These are phyloP conservation scores for Brachyalestes nurse DNA, from an alignment of 2,797 vertebrate species.

Conservation along the genomic window DNA sequence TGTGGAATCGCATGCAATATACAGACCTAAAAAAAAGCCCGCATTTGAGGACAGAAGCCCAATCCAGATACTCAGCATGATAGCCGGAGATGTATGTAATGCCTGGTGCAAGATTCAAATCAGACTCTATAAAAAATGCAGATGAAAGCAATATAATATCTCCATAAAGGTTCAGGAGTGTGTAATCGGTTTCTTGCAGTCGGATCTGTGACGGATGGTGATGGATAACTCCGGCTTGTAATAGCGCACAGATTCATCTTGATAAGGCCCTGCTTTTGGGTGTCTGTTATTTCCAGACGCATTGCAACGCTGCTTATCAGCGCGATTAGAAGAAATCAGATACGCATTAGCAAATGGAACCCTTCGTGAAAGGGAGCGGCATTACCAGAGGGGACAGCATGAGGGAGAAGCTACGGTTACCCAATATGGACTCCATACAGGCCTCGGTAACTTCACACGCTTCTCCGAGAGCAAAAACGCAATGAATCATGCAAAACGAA, in stretches of 20 bases:
- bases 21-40: conserved; percentile 22
- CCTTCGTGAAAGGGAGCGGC: conserved; percentile 56
- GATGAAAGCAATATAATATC: conserved; percentile 84
- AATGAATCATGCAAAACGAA: conserved; percentile 39
- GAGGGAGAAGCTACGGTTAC: conserved; percentile 53
- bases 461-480: conserved; percentile 33
- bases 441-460: conserved; percentile 33
- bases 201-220: conserved; percentile 79
- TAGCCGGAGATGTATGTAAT: conserved; percentile 69
- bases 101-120: conserved; percentile 71
- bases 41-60: conserved; percentile 27
- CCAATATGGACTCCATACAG: conserved; percentile 39
- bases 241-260: conserved; percentile 77
- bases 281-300: conserved; percentile 77
- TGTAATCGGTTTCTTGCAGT: conserved; percentile 80
- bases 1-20: conserved; percentile 5
- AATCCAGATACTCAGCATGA: conserved; percentile 51
- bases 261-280: conserved; percentile 79
- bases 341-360: conserved; percentile 68
- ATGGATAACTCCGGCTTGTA: conserved; percentile 78
- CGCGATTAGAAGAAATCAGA: conserved; percentile 77
- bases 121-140: conserved; percentile 80
- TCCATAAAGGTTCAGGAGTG: conserved; percentile 77
- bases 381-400: conserved; percentile 57
- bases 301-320: conserved; percentile 75